Evolutionary conservation across 2,888 invertebrate species (phyloP), one percentile per base, ranked within the genome.

Genomic region (Torymus texanus): DNA sequence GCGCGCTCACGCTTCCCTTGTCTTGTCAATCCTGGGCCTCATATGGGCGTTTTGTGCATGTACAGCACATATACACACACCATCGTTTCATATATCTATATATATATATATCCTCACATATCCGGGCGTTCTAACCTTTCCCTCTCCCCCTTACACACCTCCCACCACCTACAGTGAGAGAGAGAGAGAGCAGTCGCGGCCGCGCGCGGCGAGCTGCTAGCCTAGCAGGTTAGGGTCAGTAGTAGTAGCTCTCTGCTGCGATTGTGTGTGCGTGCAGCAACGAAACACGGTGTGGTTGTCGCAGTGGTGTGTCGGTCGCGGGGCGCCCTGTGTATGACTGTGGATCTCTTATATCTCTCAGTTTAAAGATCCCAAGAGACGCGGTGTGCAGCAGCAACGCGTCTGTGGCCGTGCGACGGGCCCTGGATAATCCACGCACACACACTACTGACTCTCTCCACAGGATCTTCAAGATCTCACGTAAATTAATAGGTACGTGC

Each of bases 171-270:
- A 8, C 56, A 41, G 41, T 41, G 1, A 8, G 8, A 41, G 41
- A 41, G 29, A 29, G 8, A 29, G 29, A 29, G 29, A 29, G 29
- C 41, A 41, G 41, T 41, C 41, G 41, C 8, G 41, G 41, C 41
- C 41, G 41, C 41, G 41, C 41, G 41, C 41, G 41, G 41, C 41
- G 8, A 41, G 41, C 41, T 41, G 41, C 41, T 41, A 41, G 5
- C 41, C 55, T 56, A 70, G 24, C 76, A 76, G 76, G 76, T 76
- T 76, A 76, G 76, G 76, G 70, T 70, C 76, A 63, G 41, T 13
- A 59, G 41, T 13, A 59, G 41, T 8, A 41, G 41, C 41, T 41
- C 29, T 29, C 41, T 41, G 41, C 41, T 41, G 41, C 41, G 41
- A 41, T 41, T 59, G 58, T 70, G 58, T 70, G 70, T 72, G 62